Conservation (phyloP, 2,888 invertebrate genomes). For the Geotrupes spiniger region DNA sequence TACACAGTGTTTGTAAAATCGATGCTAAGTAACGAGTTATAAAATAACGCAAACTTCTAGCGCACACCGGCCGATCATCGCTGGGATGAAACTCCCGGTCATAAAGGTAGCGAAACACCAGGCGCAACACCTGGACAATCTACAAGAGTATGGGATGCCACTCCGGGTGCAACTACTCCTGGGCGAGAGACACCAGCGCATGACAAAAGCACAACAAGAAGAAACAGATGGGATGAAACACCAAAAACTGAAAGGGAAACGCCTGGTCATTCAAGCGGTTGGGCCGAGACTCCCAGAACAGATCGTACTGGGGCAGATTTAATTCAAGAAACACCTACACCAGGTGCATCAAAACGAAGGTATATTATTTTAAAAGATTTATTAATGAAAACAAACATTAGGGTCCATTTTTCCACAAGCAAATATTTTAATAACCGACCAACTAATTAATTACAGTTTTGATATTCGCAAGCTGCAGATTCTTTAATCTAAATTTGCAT, state of each 20-base stretch:
- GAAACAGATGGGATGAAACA: conserved; percentile 99
- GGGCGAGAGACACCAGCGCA: conserved; percentile 72
- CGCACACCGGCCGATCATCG: conserved; percentile 74
- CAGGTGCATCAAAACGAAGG: conserved; percentile 90
- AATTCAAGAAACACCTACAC: conserved; percentile 86
- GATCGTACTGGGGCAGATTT: conserved; percentile 71
- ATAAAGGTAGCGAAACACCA: conserved; percentile 74
- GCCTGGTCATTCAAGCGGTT: conserved; percentile 87
- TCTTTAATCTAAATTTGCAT: background rate
- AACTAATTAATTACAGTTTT: background rate
- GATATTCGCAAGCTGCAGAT: no score
- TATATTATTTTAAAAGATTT: conserved; percentile 26
- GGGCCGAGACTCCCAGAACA: conserved; percentile 98
- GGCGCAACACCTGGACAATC: conserved; percentile 90
- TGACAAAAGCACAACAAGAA: conserved; percentile 67
- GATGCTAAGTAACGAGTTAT: no score
- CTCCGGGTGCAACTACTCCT: conserved; percentile 89
- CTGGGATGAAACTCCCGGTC: conserved; percentile 96
- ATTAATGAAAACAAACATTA: no score
- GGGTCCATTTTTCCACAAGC: background rate
- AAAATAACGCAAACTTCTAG: no score
- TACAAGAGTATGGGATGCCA: conserved; percentile 94
- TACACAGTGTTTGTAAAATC: no score
- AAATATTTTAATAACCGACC: background rate
- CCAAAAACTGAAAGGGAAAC: conserved; percentile 97